Base-by-base conservation (phyloP, 2,113 vertebrate species). In the Rhadina sibilatrix region DNA sequence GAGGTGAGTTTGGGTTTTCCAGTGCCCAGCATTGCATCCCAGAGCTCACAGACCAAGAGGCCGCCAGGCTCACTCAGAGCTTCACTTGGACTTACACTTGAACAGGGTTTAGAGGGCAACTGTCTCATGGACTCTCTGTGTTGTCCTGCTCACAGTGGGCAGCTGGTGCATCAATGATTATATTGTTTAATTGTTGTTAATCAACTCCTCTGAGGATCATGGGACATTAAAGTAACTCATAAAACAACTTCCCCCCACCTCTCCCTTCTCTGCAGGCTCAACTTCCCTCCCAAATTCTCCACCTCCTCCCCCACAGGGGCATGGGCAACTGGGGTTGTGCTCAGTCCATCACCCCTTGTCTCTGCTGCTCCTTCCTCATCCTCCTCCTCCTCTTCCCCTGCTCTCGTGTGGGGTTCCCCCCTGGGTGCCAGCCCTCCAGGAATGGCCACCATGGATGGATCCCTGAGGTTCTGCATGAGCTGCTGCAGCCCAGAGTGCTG, bases 41-140 rank as follows among this genome's bases (percentile, higher is more conserved):
- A 8, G 37, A n/a, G 19, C 12, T 20, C 11, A 2, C 0, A 9
- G 23, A 9, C 28, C 10, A 11, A 15, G 15, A 9, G 68, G 20
- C 28, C 44, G 2, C 8, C 22, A 4, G 27, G 15, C n/a, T 22
- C 2, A 2, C 37, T 5, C 46, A 33, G n/a, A n/a, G n/a, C 46
- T 53, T 64, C 3, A 3, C 27, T 5, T 24, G 60, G 37, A 12
- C 9, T 40, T 2, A 14, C 5, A 18, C 44, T 19, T 13, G 46
- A 31, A 14, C 23, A 18, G 53, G 27, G 15, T 59, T 72, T 87
- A 72, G 63, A 44, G 37, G 30, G 35, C n/a, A 21, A 2, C 35
- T 57, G 35, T 42, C n/a, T 15, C 25, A 12, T 2, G 40, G 37
- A 15, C 37, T 46, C 21, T 27, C 24, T 24, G n/a, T n/a, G 14